Percentiles rank a stretch among this genome's conserved stretches.
Evolutionary conservation across 2,888 invertebrate species (phyloP).

Genomic region (Neoascia interrupta): DNA sequence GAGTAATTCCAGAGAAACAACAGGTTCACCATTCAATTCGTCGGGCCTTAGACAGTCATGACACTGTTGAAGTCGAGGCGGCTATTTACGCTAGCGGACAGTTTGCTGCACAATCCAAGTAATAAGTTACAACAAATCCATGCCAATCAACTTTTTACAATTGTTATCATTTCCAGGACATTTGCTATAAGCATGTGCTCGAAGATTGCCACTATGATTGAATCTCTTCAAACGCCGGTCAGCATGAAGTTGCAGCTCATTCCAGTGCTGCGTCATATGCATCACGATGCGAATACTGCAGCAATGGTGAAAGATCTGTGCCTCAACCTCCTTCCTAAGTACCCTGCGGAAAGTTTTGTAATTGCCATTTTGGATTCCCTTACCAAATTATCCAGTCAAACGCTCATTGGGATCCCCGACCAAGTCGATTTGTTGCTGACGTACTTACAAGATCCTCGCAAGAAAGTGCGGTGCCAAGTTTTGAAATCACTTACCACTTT

Average conservation of each 20-base stretch:
- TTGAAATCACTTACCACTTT: conserved; percentile 85
- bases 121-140: too few species aligned
- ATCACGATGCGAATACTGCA: conserved; percentile 86
- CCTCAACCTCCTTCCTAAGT: conserved; percentile 86
- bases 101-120: conserved; percentile 97
- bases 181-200: conserved; percentile 98
- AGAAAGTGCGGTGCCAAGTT: conserved; percentile 85
- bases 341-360: conserved; percentile 90
- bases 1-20: conserved; percentile 95
- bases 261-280: conserved; percentile 94
- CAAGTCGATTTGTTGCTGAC: conserved; percentile 86
- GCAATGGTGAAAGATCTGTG: conserved; percentile 87
- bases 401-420: conserved; percentile 93
- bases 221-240: conserved; percentile 94
- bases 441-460: conserved; percentile 86
- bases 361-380: conserved; percentile 91
- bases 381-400: conserved; percentile 92
- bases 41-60: conserved; percentile 94
- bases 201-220: conserved; percentile 96
- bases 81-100: conserved; percentile 96
- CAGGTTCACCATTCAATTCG: conserved; percentile 97
- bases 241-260: conserved; percentile 94
- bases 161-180: conserved; percentile 84
- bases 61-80: conserved; percentile 96
- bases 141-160: too few species aligned